Evolutionary conservation across 2,888 invertebrate species (phyloP), one percentile per base, ranked within the genome.

Genomic region (Tiphia femorata): DNA sequence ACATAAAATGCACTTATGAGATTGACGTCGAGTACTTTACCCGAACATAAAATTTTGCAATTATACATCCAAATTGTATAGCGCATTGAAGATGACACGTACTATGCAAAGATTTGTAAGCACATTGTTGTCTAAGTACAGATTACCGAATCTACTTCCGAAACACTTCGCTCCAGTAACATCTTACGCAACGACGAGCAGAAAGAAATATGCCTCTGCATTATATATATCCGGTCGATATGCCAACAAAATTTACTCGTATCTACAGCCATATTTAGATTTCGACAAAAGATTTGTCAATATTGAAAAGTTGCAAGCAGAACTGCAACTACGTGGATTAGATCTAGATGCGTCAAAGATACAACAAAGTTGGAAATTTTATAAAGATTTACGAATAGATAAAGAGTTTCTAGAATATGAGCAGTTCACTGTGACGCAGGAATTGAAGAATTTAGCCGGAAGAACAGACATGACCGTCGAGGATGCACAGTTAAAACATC

Each of bases 171-270:
- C n/a, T n/a, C n/a, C n/a, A n/a, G n/a, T n/a, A n/a, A n/a, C n/a
- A n/a, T n/a, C n/a, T n/a, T n/a, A n/a, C n/a, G n/a, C n/a, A n/a
- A n/a, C n/a, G n/a, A 10, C 21, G 1, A n/a, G n/a, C n/a, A n/a
- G n/a, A n/a, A n/a, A n/a, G n/a, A n/a, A n/a, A n/a, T 73, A 75
- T 23, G 57, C 55, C 58, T 91, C 92, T 14, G 88, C 90, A 33
- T 77, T 92, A 25, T 91, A 89, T 75, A 86, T 93, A 61, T 88
- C 90, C 53, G 91, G 91, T 8, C 87, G 88, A 57, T 91, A 90
- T 79, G 92, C 92, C 1, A 87, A 87, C 12, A 88, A 90, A 66
- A 87, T 87, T 47, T 93, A 88, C 86, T 87, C 88, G 2, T 88
- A 89, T 57, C 78, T 94, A 17, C 87, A 87, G 14, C 94, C 94